These are phyloP conservation scores for Porites rus DNA, from an alignment of 92 coral and sea anemone genomes.

Conservation along the genomic window DNA sequence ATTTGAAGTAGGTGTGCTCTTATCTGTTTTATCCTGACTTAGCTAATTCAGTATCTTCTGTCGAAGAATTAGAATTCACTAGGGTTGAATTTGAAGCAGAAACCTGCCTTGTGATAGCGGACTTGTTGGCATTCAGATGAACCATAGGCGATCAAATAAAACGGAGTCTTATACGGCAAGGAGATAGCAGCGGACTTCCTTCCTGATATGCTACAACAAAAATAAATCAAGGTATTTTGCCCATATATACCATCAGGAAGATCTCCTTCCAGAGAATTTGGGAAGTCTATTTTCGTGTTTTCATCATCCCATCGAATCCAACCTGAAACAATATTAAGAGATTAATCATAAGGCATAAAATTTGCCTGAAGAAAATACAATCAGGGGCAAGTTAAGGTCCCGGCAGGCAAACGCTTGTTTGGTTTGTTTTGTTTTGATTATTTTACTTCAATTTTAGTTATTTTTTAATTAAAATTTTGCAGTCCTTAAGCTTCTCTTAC, in stretches of 20 bases:
- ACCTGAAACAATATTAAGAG: conserved; percentile 37
- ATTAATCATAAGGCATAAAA: neutral
- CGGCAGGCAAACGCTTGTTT: too few species aligned
- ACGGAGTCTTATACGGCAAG: conserved; percentile 75
- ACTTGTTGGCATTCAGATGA: conserved; percentile 81
- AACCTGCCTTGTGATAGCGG: conserved; percentile 65
- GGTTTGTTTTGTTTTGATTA: too few species aligned
- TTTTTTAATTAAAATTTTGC: too few species aligned
- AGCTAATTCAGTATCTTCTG: too few species aligned
- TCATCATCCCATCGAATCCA: conserved; percentile 94
- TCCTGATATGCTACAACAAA: conserved; percentile 86
- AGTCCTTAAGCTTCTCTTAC: too few species aligned
- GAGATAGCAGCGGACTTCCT: conserved; percentile 58
- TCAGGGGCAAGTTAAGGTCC: too few species aligned
- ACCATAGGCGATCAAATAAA: conserved; percentile 77
- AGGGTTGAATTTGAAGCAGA: too few species aligned
- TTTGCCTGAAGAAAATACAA: too few species aligned
- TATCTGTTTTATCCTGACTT: too few species aligned
- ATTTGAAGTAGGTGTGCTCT: too few species aligned
- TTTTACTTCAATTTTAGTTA: too few species aligned
- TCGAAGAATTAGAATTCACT: too few species aligned
- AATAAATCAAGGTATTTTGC: conserved; percentile 83
- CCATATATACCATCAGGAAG: conserved; percentile 84
- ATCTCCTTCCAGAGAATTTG: conserved; percentile 70
- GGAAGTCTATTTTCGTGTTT: conserved; percentile 73